Evolutionary conservation across 2,113 vertebrate genomes (phyloP), one percentile per base, ranked within the genome.

Genomic region (Herpailurus yagouaroundi): DNA sequence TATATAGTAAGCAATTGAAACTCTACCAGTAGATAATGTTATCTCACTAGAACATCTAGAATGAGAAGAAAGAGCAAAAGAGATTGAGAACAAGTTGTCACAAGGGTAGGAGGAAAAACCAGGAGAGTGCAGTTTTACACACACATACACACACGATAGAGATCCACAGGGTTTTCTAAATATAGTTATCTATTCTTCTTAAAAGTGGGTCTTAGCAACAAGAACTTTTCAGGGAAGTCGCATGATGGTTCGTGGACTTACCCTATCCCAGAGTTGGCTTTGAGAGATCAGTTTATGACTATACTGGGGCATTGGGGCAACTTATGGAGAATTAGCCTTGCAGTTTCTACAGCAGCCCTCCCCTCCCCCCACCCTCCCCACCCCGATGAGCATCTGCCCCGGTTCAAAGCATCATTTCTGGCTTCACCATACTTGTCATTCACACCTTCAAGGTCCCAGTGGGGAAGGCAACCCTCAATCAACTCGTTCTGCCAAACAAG

Each of bases 11-110:
- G 27, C 38, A 74, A 91, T 84, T 94, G 87, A 96, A 96, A 90
- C 45, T 83, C 21, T 52, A 18, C 55, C 33, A 52, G 33, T 76
- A 92, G 81, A 57, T 73, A 93, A 68, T 6, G 21, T 76, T 95
- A 95, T 71, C 94, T 83, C 29, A 33, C 45, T 71, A 52, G 66
- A 55, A 52, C 23, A 96, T 95, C 93, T 73, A 79, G 80, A 82
- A 7, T 55, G 66, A 94, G 13, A 81, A 23, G 8, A 57, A 64
- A 91, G 25, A 89, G 16, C 45, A 79, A 80, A 86, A 19, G 38
- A 91, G n/a, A 60, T 33, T 45, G 23, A 96, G 57, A 95, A 79
- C 52, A 79, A 45, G 9, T 38, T 86, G 50, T 80, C 88, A 85
- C 60, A 79, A 33, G 23, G 12, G 4, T 57, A 52, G 55, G 41